A percentile compares a stretch with the other conserved stretches of the same genome.
These are phyloP conservation scores for Cliona cf. orientalis DNA, from an alignment of 37 sponge, comb jelly and placozoan species.

Conservation along the genomic window DNA sequence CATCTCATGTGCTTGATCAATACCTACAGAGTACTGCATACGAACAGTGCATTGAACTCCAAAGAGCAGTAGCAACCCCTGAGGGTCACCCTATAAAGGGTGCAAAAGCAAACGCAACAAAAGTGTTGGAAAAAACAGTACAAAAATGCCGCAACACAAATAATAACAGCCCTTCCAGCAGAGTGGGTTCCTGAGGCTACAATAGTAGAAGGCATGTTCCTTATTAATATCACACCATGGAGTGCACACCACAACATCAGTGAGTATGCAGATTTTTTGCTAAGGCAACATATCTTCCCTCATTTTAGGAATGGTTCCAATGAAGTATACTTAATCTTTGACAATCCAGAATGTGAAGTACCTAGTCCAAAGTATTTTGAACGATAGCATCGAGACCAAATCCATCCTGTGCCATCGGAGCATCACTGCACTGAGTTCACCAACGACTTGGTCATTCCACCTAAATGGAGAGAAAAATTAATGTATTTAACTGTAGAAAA, in stretches of 20 bases:
- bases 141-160: not conserved
- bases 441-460: not conserved
- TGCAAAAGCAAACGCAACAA: constrained; percentile 31
- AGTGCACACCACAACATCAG: not conserved
- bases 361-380: constrained; percentile 46
- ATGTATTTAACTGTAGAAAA: constrained; percentile 30
- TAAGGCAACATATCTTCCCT: not conserved
- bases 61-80: constrained; percentile 26
- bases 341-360: not conserved
- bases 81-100: constrained; percentile 38
- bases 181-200: constrained; percentile 16
- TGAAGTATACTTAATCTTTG: constrained; percentile 52
- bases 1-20: no score
- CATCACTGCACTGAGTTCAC: constrained; percentile 10
- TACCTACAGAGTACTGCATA: no score
- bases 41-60: constrained; percentile 36
- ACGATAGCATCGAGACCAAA: constrained; percentile 3
- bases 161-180: not conserved
- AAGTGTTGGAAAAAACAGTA: constrained; percentile 29
- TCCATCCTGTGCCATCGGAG: not conserved
- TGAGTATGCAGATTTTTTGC: constrained; percentile 30
- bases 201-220: constrained; percentile 49
- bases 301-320: constrained; percentile 13
- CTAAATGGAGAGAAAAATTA: constrained; percentile 13
- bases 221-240: constrained; percentile 46